These are phyloP conservation scores for Nematostella vectensis DNA, from an alignment of 92 coral and sea anemone species.

Conservation along the genomic window DNA sequence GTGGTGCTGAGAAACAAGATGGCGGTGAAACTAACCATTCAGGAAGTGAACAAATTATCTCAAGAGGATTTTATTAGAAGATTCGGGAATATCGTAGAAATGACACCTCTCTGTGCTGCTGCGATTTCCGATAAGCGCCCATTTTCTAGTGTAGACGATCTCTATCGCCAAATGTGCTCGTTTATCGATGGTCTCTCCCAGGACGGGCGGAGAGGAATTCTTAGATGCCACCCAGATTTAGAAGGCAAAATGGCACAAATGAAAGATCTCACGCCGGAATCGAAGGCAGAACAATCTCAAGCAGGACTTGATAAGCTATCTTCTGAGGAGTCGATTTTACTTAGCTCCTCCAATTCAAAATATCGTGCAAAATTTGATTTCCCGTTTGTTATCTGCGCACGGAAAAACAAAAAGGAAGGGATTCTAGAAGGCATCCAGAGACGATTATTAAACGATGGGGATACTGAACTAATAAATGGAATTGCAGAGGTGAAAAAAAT, in stretches of 20 bases:
- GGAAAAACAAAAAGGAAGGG: conserved; percentile 50
- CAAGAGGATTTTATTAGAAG: conserved; percentile 35
- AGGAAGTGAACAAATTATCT: conserved; percentile 28
- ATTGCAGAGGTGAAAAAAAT: conserved; percentile 63
- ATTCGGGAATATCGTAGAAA: conserved; percentile 62
- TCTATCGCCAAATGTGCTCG: conserved; percentile 27
- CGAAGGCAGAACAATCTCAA: conserved; percentile 57
- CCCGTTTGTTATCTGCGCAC: conserved; percentile 74
- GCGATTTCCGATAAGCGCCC: conserved; percentile 44
- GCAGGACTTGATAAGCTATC: conserved; percentile 50
- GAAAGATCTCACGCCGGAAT: conserved; percentile 50
- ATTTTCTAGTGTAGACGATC: conserved; percentile 37
- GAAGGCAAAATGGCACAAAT: conserved; percentile 37
- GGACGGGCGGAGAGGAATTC: conserved; percentile 43
- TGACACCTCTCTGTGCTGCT: conserved; percentile 51
- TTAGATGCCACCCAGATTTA: conserved; percentile 59
- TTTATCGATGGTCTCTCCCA: conserved; percentile 55
- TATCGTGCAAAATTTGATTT: conserved; percentile 69
- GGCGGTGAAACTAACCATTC: conserved; percentile 44
- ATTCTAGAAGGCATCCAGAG: conserved; percentile 40
- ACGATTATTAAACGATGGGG: conserved; percentile 36
- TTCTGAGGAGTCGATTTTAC: conserved; percentile 22
- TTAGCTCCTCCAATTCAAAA: conserved; percentile 32
- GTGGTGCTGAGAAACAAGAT: conserved; percentile 28
- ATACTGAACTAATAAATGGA: conserved; percentile 49